Base-by-base conservation (phyloP, 2,888 invertebrate species). In the Gortyna flavago region DNA sequence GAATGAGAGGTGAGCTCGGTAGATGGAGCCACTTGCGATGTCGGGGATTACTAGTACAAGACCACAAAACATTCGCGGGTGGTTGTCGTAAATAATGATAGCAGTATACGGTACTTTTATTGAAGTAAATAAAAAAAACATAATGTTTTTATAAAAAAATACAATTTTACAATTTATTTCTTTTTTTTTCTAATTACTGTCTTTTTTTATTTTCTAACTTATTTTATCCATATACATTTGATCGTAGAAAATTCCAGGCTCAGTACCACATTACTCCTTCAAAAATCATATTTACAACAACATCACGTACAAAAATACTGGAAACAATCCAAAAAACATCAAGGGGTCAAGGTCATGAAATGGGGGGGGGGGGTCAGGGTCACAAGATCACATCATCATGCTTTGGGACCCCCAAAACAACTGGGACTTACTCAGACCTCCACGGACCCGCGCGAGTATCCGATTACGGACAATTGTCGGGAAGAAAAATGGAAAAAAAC, bases 401-500 rank as follows among this genome's bases (percentile, higher is more conserved):
- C 93, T 90, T 86, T 85, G 84, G 83, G 88, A 80, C 86, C 83
- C 87, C 91, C 90, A 83, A 84, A 88, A 87, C 79, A 83, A 87
- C 86, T 85, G 91, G 92, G 91, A 96, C 96, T 96, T 96, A 96
- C 96, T 96, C 90, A 96, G 91, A 95, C 96, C 96, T 96, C 96
- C 96, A 96, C 91, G 90, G 90, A 96, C 93, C 92, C 96, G 96
- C 93, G 94, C 94, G 93, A 95, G 92, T 91, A 95, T 95, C 96
- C 96, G 96, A 94, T 94, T 91, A 92, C 96, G 96, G 96, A 96
- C 96, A 96, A 96, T 95, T 92, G 94, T 94, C 90, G 91, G 94
- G 88, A 93, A 91, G 89, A 92, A 91, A 90, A 89, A 89, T 89
- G 89, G 90, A 92, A 91, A 88, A 93, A 94, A 93, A 95, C 92